Evolutionary conservation across 23 tunicate species (phyloP), one percentile per base, ranked within the genome.

Genomic region (Botrylloides violaceus): DNA sequence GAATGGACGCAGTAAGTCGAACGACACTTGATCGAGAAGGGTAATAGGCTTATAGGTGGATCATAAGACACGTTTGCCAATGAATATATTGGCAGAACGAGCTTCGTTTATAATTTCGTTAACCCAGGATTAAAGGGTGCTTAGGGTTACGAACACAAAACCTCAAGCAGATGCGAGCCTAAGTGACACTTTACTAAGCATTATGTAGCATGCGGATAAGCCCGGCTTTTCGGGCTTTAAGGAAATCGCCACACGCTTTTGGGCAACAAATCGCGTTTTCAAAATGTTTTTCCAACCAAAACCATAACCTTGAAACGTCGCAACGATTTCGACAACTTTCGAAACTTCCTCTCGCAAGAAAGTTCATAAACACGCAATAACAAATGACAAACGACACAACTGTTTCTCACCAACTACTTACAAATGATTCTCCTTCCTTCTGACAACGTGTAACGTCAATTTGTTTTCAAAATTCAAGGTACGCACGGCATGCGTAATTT

Each of bases 21-120:
- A 9, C 35, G 70, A 33, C 70, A 33, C 35, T 3, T 29, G 3
- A 58, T 4, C 12, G 9, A 58, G 12, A 58, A 4, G 29, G 35
- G 70, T 63, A 63, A 63, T 63, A 63, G 35, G 70, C 70, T 63
- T 63, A 63, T 4, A 31, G 35, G 12, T 34, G 4, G 70, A 63
- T 63, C 34, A 21, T 23, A 27, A 33, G 32, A 3, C 35, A 3
- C 30, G 32, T 29, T 63, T 7, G 35, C 70, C 70, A 28, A 33
- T 12, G 35, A 15, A 63, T 28, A 28, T 7, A 63, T 27, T 26
- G 12, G 36, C 35, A 21, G 34, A 34, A 29, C 35, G 35, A 28
- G 70, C 34, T 19, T 34, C 35, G 34, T 28, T 31, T 34, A 21
- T 63, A 63, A 63, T 63, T 63, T 27, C 70, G 70, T 63, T 63